Base-by-base conservation (phyloP, 2,113 vertebrate genomes). In the Rallus limicola region DNA sequence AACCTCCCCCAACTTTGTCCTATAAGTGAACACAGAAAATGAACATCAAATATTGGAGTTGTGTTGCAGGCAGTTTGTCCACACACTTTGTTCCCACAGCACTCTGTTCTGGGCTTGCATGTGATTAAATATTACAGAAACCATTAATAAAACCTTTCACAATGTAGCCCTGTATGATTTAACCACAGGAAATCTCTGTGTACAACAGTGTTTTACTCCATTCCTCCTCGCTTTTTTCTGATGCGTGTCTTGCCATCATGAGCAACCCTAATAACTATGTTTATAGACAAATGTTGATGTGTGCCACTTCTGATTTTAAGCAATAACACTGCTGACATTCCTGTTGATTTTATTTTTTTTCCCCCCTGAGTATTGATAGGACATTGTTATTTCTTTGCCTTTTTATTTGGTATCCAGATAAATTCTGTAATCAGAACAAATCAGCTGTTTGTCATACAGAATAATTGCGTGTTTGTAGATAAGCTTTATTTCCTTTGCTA, bases 401-500 rank as follows among this genome's bases (percentile, higher is more conserved):
- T 72, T 83, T 92, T 67, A 62, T 94, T 76, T 50, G 63, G 76
- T 34, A 10, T 33, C n/a, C 64, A 55, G 76, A 90, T 74, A 82
- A 96, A 80, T 83, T 68, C 36, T 65, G 40, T 44, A 33, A 79
- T 70, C 60, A 10, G 8, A 81, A 31, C 65, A 86, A 69, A 71
- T 52, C 42, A 26, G 25, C 14, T 24, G 24, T 90, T 91, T 92
- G 70, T 91, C 58, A 53, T 42, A 26, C 34, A 4, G 23, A 86
- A 56, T 62, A 76, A 92, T 42, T 85, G 52, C 28, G 23, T 91
- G 71, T 67, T 88, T 58, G 50, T 24, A 82, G 86, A 89, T 84
- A 74, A 93, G 63, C 52, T 92, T 92, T 69, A 60, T 77, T 93
- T 77, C 76, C 33, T 68, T 79, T 93, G 3, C 53, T 76, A 84